phyloP scores from a whole-genome alignment of 2,888 invertebrate genomes.

The Rapana venosa region DNA sequence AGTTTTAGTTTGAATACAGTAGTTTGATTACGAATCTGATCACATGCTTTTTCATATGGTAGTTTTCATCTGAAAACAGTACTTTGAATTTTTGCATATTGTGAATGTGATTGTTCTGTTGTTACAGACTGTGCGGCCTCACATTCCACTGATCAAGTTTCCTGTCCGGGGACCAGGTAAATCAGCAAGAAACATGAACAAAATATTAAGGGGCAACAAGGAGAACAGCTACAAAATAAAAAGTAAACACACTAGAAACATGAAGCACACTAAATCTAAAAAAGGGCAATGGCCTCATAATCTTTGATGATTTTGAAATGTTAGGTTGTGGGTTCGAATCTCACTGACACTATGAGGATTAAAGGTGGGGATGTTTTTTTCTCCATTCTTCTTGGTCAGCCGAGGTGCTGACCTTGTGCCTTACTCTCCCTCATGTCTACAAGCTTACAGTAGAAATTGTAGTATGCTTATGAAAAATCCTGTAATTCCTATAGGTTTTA shows the following conservation, averaged over 20 bases:
- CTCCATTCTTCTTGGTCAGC: neutral
- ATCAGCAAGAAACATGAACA: neutral
- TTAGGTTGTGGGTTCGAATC: neutral
- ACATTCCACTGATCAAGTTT: conserved; percentile 53
- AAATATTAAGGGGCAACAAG: neutral
- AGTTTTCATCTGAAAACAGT: neutral
- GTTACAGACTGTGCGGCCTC: conserved; percentile 52
- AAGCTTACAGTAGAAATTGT: no score
- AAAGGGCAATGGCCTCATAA: neutral
- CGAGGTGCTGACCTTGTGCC: no score
- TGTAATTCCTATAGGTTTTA: no score
- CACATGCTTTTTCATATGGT: neutral
- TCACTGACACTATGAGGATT: no score
- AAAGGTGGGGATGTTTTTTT: no score
- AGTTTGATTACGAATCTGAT: neutral
- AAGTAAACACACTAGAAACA: neutral
- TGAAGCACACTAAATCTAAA: neutral
- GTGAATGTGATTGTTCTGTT: neutral
- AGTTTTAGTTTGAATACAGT: neutral
- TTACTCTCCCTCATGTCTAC: no score
- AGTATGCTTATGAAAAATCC: no score
- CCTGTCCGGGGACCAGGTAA: conserved; percentile 41
- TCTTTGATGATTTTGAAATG: neutral
- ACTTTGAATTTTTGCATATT: neutral
- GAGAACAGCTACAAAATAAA: neutral